These are phyloP conservation scores for Acanthaster planci DNA, from an alignment of 35 echinoderm and acorn worm genomes.

Conservation along the genomic window DNA sequence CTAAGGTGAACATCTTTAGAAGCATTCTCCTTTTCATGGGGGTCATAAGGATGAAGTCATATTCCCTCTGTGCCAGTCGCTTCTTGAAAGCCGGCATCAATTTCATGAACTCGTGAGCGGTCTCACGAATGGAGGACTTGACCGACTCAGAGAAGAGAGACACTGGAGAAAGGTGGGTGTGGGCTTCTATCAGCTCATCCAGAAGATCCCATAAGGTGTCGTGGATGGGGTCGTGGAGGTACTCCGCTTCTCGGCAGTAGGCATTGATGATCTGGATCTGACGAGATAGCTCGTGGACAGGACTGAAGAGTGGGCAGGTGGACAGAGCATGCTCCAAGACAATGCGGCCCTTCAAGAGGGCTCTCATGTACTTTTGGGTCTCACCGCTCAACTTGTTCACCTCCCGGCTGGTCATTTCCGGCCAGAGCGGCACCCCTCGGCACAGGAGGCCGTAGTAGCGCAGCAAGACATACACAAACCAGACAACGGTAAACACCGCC, in stretches of 20 bases:
- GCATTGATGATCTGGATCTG: constrained; percentile 99
- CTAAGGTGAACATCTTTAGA: constrained; percentile 93
- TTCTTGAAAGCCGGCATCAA: constrained; percentile 89
- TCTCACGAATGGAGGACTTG: constrained; percentile 85
- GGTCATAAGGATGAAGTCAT: constrained; percentile 93
- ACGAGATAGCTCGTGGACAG: constrained; percentile 81
- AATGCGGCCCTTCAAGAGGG: constrained; percentile 81
- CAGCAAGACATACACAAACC: constrained; percentile 72
- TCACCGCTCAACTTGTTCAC: constrained; percentile 75
- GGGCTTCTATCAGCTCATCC: constrained; percentile 95
- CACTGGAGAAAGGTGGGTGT: constrained; percentile 67
- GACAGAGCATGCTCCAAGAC: constrained; percentile 85
- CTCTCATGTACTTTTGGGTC: constrained; percentile 83
- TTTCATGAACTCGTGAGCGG: constrained; percentile 82
- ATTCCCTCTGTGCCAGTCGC: constrained; percentile 92
- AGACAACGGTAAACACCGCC: constrained; percentile 70
- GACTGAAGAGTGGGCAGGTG: constrained; percentile 84
- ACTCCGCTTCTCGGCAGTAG: constrained; percentile 93
- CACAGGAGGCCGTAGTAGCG: constrained; percentile 76
- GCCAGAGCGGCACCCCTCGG: constrained; percentile 75
- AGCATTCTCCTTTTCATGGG: constrained; percentile 88
- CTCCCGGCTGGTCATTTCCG: constrained; percentile 62
- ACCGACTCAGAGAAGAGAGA: constrained; percentile 88
- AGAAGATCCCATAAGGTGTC: constrained; percentile 96
- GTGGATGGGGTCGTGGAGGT: constrained; percentile 82